Base-by-base conservation (phyloP, 37 sponge, comb jelly and placozoan species). In the Theonella swinhoei region DNA sequence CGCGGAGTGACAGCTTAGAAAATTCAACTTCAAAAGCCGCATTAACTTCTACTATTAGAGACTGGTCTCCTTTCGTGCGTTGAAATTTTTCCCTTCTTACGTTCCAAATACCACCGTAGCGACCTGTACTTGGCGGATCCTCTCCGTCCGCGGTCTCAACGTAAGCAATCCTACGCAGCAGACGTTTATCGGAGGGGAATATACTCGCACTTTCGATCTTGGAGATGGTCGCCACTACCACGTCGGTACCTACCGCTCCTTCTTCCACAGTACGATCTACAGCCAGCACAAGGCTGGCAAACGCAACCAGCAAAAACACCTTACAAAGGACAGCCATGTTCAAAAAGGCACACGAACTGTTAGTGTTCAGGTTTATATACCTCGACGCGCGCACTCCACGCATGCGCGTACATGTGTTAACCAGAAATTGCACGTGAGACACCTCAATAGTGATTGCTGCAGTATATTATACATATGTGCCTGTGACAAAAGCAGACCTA, bases 31-130 rank as follows among this genome's bases (percentile, higher is more conserved):
- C 63, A 43, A 83, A 74, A 0, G 37, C 29, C 14, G 0, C 39
- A 23, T 9, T 0, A 26, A 83, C 19, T 22, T 42, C n/a, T 4
- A 5, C 37, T 33, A 26, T 43, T 0, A 83, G 58, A 23, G 38
- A 41, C 29, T 75, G 75, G 34, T 83, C 31, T 1, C 30, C 8
- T 5, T 32, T 23, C 7, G 66, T 39, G 32, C 66, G 23, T 25
- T 64, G 76, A 25, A 83, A 74, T 9, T 67, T 42, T 3, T 0
- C 59, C 54, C 75, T 68, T 43, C 75, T 76, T 22, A 83, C 84
- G 30, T 75, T 74, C 84, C 84, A 83, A 23, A 83, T 83, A 2
- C 84, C 84, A 22, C 84, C 84, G 54, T 83, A 74, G 68, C 66
- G 75, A 1, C 25, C 34, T 17, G 67, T 3, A 7, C 14, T 14